Conservation (phyloP, 1,140 invertebrate species). For the Plutomurus gul region DNA sequence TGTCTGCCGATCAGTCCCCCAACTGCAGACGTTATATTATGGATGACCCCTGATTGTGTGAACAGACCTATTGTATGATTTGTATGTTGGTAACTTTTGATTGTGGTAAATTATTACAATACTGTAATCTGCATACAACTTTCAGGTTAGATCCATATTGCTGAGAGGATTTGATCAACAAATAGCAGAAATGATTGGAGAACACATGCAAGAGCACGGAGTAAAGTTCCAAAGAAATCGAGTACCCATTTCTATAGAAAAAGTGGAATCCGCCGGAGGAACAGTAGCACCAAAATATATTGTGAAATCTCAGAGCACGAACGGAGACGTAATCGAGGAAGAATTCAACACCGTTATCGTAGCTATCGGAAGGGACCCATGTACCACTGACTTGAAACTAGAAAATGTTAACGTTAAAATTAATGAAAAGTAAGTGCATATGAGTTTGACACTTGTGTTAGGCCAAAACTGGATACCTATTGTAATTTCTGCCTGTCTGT, state of each 20-base stretch:
- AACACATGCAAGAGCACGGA: constrained; percentile 82
- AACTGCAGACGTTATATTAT: no score
- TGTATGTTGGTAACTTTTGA: no score
- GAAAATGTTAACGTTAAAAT: neutral
- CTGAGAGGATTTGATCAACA: constrained; percentile 96
- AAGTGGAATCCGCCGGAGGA: constrained; percentile 64
- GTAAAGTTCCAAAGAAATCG: constrained; percentile 81
- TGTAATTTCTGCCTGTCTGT: no score
- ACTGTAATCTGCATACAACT: neutral
- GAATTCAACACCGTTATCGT: constrained; percentile 33
- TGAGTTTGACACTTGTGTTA: no score
- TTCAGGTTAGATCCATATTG: constrained; percentile 75
- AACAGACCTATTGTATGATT: no score
- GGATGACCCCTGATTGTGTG: no score
- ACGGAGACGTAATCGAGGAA: neutral
- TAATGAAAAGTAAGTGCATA: neutral
- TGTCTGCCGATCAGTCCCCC: no score
- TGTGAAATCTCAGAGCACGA: constrained; percentile 22
- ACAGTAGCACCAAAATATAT: neutral
- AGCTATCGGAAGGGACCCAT: constrained; percentile 31
- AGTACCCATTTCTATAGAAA: constrained; percentile 77
- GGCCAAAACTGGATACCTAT: no score
- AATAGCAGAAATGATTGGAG: no score
- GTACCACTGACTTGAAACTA: constrained; percentile 3
- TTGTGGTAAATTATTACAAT: no score